A percentile compares a stretch with the other conserved stretches of the same genome.
Evolutionary conservation across 2,797 vertebrate genomes (phyloP).

Genomic region (Leontocebus nigricollis): DNA sequence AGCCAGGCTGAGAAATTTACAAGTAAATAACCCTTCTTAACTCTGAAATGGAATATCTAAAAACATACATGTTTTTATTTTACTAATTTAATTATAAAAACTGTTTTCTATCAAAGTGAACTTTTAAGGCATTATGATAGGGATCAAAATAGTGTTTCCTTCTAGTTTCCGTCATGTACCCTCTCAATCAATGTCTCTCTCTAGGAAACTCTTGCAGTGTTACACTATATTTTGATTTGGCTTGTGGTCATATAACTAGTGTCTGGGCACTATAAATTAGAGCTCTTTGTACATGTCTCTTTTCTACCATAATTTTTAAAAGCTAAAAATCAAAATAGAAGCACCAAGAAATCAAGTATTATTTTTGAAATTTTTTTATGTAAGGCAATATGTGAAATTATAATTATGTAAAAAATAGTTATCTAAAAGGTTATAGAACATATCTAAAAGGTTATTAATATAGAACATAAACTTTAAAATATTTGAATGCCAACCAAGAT

Average conservation of each 20-base stretch:
- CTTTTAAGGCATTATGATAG: not conserved
- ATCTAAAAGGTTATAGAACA: not conserved
- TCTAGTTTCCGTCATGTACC: not conserved
- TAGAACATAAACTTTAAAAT: not conserved
- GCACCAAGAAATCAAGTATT: not conserved
- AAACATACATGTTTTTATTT: slow-evolving; percentile 7
- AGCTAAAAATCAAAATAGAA: not conserved
- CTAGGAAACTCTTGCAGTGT: not conserved
- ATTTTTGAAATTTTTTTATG: not conserved
- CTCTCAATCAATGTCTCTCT: not conserved
- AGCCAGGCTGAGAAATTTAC: not conserved
- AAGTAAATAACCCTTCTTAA: slow-evolving; percentile 1
- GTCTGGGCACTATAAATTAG: not conserved
- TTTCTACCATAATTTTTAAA: not conserved
- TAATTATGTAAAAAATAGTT: not conserved
- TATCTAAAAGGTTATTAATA: not conserved
- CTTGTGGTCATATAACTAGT: not conserved
- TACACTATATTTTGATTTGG: not conserved
- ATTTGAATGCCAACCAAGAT: not conserved
- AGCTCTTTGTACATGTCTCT: not conserved
- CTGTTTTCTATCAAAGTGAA: not conserved
- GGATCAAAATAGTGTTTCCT: not conserved
- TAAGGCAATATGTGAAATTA: not conserved
- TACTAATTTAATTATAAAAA: slow-evolving; percentile 21
- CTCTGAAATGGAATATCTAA: not conserved